phyloP scores from a whole-genome alignment of 2,113 vertebrate genomes.

The Hirundichthys speculiger region DNA sequence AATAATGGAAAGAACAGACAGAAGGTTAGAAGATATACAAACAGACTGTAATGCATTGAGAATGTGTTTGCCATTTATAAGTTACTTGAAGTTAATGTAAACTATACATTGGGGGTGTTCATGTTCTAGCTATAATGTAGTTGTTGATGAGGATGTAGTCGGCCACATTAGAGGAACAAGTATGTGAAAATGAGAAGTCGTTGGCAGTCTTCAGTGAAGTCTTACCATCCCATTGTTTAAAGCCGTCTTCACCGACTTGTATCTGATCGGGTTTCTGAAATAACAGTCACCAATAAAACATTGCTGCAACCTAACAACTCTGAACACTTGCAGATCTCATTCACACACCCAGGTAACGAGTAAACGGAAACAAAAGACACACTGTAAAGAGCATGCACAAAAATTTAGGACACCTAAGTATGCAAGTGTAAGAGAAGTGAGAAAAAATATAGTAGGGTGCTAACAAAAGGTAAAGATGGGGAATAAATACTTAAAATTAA shows the following conservation, averaged over 20 bases:
- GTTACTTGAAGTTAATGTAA: constrained; percentile 3
- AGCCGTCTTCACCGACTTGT: constrained; percentile 86
- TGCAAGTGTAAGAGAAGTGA: not conserved
- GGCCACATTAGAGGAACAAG: constrained; percentile 2
- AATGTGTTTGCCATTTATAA: constrained; percentile 10
- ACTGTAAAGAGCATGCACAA: not conserved
- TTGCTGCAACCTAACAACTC: constrained; percentile 81
- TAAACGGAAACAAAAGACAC: constrained; percentile 10
- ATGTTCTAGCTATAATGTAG: not conserved
- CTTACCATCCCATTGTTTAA: constrained; percentile 93
- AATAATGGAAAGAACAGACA: not conserved
- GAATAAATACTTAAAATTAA: too few relatives aligned
- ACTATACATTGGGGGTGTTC: constrained; percentile 5
- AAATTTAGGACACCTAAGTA: not conserved
- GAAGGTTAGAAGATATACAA: constrained; percentile 10
- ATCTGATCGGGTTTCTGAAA: constrained; percentile 89
- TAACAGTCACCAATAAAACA: constrained; percentile 89
- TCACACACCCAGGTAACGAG: constrained; percentile 63
- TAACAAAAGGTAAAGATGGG: not conserved
- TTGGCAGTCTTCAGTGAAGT: constrained; percentile 79
- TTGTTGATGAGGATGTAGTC: constrained; percentile 5
- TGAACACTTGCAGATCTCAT: constrained; percentile 72
- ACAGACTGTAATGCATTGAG: not conserved
- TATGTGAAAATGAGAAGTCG: constrained; percentile 36
- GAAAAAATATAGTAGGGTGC: too few relatives aligned